phyloP scores from a whole-genome alignment of 2,113 vertebrate species.

The Cettia cetti region DNA sequence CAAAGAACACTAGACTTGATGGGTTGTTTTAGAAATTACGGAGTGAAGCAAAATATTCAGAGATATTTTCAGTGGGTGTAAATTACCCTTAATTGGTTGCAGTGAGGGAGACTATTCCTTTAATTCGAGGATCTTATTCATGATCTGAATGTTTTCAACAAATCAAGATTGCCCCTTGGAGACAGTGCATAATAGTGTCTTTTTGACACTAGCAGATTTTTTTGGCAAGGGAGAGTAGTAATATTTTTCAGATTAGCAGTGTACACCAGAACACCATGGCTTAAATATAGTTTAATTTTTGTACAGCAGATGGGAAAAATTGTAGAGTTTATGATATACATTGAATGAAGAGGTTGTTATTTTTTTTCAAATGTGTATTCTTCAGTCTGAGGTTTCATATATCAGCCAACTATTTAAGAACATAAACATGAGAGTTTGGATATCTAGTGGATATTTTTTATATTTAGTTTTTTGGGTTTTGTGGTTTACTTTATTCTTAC shows the following conservation, averaged over 20 bases:
- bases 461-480: background rate
- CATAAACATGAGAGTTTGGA: background rate
- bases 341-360: background rate
- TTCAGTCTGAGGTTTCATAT: background rate
- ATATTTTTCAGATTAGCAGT: slow-evolving; percentile 2
- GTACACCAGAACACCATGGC: background rate
- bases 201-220: slow-evolving; percentile 42
- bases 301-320: background rate
- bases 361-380: background rate
- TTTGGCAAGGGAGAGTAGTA: background rate
- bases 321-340: background rate
- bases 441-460: background rate
- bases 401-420: background rate
- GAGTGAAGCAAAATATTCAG: slow-evolving; percentile 45
- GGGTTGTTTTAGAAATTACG: background rate
- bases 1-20: background rate
- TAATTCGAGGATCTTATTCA: slow-evolving; percentile 34
- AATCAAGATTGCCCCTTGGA: slow-evolving; percentile 1
- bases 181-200: background rate
- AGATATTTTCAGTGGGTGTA: slow-evolving; percentile 55
- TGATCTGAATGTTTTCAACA: slow-evolving; percentile 28
- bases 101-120: slow-evolving; percentile 1
- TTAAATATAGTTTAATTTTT: slow-evolving; percentile 30
- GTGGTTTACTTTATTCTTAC: background rate
- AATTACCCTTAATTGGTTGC: slow-evolving; percentile 52